Conservation (phyloP, 2,888 invertebrate species). For the Sphaeridia pumilis region DNA sequence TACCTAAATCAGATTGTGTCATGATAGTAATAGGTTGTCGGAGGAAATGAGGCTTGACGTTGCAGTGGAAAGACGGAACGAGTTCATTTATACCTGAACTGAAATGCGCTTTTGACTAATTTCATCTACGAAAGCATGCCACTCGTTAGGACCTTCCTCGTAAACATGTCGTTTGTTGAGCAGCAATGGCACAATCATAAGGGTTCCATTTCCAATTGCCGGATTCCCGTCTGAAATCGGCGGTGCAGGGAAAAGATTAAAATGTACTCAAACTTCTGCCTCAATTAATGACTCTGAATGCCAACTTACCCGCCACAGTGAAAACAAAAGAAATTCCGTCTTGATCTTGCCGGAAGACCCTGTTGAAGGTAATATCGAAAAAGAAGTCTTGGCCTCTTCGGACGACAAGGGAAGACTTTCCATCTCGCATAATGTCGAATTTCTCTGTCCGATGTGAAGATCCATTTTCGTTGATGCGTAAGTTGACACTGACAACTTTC, state of each 20-base stretch:
- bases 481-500: conserved; percentile 59
- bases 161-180: conserved; percentile 46
- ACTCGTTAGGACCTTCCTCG: conserved; percentile 49
- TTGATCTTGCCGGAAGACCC: conserved; percentile 57
- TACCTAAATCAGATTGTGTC: conserved; percentile 46
- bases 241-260: no score
- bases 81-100: conserved; percentile 45
- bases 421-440: conserved; percentile 54
- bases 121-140: conserved; percentile 62
- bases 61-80: no score
- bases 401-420: conserved; percentile 56
- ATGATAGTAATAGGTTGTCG: no score
- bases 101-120: conserved; percentile 51
- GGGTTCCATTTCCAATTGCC: conserved; percentile 65
- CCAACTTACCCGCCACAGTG: conserved; percentile 55
- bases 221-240: conserved; percentile 67
- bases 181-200: conserved; percentile 62
- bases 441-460: conserved; percentile 63
- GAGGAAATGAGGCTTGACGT: no score
- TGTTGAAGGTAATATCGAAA: conserved; percentile 57
- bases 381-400: conserved; percentile 72
- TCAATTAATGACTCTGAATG: no score
- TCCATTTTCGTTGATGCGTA: conserved; percentile 61
- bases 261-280: background rate
- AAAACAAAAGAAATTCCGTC: conserved; percentile 78